A percentile compares a stretch with the other conserved stretches of the same genome.
These are phyloP conservation scores for Atlantisia rogersi DNA, from an alignment of 2,113 vertebrate genomes.

Conservation along the genomic window DNA sequence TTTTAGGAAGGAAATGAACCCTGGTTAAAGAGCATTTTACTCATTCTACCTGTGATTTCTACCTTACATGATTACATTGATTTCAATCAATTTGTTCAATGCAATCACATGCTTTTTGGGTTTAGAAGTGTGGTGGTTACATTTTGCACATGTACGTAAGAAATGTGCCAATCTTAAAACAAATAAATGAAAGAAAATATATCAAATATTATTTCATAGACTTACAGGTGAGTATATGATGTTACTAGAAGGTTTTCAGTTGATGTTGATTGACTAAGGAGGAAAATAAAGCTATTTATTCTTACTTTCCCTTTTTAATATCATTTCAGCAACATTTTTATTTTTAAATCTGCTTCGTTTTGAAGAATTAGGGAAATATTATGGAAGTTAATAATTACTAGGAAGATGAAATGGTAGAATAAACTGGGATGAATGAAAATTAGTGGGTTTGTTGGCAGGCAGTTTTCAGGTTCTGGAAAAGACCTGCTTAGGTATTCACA, in stretches of 20 bases:
- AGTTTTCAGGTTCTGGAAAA: not conserved
- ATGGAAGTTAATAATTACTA: not conserved
- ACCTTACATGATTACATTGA: not conserved
- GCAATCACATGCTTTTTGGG: rapidly evolving
- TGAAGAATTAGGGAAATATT: not conserved
- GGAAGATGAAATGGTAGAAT: not conserved
- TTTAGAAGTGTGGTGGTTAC: not conserved
- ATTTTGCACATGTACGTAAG: not conserved
- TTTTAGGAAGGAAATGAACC: not conserved
- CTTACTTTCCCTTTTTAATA: not conserved
- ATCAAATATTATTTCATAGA: not conserved
- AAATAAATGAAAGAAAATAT: not conserved
- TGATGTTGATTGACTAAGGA: not conserved
- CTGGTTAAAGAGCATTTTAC: not conserved
- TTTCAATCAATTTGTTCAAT: not conserved
- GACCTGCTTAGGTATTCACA: not conserved
- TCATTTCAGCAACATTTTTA: not conserved
- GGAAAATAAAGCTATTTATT: not conserved
- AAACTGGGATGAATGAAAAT: not conserved
- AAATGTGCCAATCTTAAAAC: not conserved
- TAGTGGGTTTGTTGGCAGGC: not conserved
- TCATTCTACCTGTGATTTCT: not conserved
- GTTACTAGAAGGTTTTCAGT: not conserved
- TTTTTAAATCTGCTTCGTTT: not conserved
- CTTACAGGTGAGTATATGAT: not conserved